Evolutionary conservation across 2,113 vertebrate genomes (phyloP), one percentile per base, ranked within the genome.

Genomic region (Psilopogon haemacephalus): DNA sequence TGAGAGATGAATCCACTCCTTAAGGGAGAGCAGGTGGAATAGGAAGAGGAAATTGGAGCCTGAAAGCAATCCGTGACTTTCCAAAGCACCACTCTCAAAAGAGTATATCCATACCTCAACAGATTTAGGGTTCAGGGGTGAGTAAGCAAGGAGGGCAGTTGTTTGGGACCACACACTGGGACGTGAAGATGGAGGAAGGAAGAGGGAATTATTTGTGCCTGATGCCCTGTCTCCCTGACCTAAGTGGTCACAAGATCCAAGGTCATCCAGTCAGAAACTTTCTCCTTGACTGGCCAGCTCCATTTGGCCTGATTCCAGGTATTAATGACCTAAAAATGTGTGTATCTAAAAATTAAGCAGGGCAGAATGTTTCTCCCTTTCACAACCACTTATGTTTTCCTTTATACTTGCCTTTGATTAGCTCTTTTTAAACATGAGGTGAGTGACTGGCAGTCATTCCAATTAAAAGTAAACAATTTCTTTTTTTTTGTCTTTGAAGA

Each of bases 381-480:
- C 32, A 75, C 32, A 75, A 2, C 27, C 5, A 60, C 33, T n/a
- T 46, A 0, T 77, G n/a, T 87, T 86, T 83, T 78, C 48, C 11
- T 71, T 64, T 76, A 19, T 60, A 33, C 5, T 54, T 81, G 11
- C 7, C 30, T 71, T 37, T 37, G 65, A 30, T 76, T 37, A 73
- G 27, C 20, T 35, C 26, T n/a, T 58, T 87, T 87, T 91, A 82
- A 73, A 88, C 8, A 32, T 55, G 91, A 63, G 70, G 76, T 58
- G 69, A 90, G 35, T 60, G 62, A 96, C 81, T 90, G 90, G 67
- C 40, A 75, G 81, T 68, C 35, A 73, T 79, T 85, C 52, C 84
- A 89, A 82, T 96, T 91, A 96, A 95, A 94, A 89, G 27, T 52
- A 89, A 95, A 93, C 38, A 40, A 46, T 48, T 56, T 28, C 59